phyloP scores from a whole-genome alignment of 2,113 vertebrate species.

The Anoura caudifer region DNA sequence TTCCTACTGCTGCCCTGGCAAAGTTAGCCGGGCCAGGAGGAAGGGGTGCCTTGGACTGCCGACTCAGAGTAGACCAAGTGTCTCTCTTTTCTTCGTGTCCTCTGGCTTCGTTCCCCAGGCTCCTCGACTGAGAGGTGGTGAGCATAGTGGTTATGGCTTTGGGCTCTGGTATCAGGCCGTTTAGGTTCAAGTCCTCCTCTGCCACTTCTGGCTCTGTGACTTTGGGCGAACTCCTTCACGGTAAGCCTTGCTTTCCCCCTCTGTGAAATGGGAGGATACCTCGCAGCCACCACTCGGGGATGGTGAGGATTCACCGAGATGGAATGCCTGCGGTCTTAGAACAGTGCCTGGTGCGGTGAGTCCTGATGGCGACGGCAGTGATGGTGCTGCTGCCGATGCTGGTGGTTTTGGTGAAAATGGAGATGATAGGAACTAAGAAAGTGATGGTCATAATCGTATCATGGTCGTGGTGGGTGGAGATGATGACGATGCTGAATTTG shows the following conservation, averaged over 20 bases:
- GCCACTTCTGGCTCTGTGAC: not conserved
- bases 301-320: not conserved
- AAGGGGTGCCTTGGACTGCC: not conserved
- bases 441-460: not conserved
- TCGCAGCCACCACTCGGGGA: not conserved
- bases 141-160: not conserved
- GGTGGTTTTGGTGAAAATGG: not conserved
- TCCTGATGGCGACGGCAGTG: not conserved
- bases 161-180: not conserved
- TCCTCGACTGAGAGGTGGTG: not conserved
- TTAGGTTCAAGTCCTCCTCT: not conserved
- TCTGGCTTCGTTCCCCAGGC: not conserved
- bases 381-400: not conserved
- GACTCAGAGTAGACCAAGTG: not conserved
- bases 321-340: not conserved
- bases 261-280: not conserved
- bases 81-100: too few species aligned
- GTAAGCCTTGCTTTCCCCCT: not conserved
- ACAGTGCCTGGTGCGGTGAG: not conserved
- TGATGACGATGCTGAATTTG: not conserved
- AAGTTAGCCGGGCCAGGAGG: too few species aligned
- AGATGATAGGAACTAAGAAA: not conserved
- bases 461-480: not conserved
- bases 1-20: not conserved
- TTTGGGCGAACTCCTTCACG: not conserved